Conservation (phyloP, 1,140 invertebrate species). For the Meloidogyne hapla region DNA sequence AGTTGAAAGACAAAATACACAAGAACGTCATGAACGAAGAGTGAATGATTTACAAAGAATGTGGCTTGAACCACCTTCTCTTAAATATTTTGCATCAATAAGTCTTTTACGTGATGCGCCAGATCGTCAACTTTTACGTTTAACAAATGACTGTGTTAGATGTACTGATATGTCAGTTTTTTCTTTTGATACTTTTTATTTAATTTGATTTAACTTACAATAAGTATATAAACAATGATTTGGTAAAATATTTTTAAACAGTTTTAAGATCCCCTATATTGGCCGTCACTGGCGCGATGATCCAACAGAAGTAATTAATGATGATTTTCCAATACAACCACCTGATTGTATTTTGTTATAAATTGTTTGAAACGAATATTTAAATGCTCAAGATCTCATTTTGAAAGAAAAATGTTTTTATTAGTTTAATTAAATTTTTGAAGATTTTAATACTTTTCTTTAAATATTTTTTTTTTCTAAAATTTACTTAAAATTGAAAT, state of each 20-base stretch:
- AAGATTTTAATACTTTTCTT: constrained; percentile 1
- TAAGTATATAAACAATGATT: no score
- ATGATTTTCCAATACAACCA: constrained; percentile 5
- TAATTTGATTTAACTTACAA: no score
- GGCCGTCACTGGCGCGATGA: background rate
- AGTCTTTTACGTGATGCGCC: background rate
- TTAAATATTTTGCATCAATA: constrained; percentile 69
- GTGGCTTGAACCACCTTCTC: constrained; percentile 80
- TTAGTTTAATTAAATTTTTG: background rate
- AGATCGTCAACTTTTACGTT: background rate
- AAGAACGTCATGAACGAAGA: constrained; percentile 49
- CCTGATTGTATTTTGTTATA: background rate
- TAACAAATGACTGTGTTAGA: background rate
- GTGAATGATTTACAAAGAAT: constrained; percentile 65
- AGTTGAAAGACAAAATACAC: constrained; percentile 49
- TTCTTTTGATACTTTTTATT: background rate
- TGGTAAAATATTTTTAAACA: background rate
- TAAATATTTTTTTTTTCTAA: background rate
- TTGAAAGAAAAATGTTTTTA: background rate
- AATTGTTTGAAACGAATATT: background rate
- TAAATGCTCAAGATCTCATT: background rate
- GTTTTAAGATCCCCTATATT: background rate
- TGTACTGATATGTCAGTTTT: background rate
- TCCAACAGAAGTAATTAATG: background rate
- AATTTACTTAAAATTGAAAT: background rate